Evolutionary conservation across 2,113 vertebrate species (phyloP).

Genomic region (Chiloscyllium plagiosum): DNA sequence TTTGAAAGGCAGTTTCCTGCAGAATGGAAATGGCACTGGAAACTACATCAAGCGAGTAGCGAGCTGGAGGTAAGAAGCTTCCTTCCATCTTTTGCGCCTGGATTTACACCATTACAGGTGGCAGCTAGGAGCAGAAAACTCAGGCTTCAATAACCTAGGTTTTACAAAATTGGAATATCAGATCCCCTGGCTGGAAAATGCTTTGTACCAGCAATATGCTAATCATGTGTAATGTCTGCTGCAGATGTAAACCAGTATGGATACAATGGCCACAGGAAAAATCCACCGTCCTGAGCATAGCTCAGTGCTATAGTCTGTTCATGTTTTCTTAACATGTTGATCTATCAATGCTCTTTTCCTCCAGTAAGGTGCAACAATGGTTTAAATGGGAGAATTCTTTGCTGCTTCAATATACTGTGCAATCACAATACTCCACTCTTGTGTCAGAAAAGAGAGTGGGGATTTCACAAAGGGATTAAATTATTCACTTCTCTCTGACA

Average conservation of each 20-base stretch:
- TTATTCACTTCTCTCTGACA: background rate
- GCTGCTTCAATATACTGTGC: background rate
- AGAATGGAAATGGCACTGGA: background rate
- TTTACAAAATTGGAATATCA: background rate
- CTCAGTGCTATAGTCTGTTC: background rate
- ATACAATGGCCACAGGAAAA: background rate
- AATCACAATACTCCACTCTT: background rate
- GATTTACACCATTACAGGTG: background rate
- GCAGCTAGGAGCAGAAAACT: background rate
- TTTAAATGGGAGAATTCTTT: background rate
- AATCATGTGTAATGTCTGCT: background rate
- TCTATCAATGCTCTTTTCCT: background rate
- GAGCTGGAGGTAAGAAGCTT: background rate
- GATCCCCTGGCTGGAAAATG: background rate
- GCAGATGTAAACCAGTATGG: background rate
- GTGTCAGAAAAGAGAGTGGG: background rate
- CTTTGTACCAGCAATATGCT: background rate
- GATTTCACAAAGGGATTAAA: background rate
- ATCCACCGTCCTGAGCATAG: background rate
- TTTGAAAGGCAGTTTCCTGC: background rate
- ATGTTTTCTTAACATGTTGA: background rate
- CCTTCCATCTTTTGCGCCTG: background rate
- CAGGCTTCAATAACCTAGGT: background rate
- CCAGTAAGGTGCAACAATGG: background rate
- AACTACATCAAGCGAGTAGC: background rate